Base-by-base conservation (phyloP, 2,888 invertebrate genomes). In the Himalopsyche anomala region DNA sequence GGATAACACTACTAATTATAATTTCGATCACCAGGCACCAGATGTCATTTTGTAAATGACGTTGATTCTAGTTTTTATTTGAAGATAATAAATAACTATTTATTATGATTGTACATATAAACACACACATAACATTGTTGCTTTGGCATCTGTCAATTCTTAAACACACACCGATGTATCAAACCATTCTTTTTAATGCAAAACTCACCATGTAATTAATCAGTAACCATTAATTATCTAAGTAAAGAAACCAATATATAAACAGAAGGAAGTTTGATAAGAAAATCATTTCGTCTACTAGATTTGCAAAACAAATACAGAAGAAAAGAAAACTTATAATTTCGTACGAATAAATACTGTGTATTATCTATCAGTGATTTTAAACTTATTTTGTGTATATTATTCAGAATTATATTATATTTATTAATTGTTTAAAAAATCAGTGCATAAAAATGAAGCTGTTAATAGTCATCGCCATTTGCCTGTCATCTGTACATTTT, bases 391-490 rank as follows among this genome's bases (percentile, higher is more conserved):
- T 56, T 56, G n/a, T 17, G 15, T 55, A 17, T 55, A 3, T 17
- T 55, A 5, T n/a, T 56, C n/a, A 56, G 56, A 56, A n/a, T n/a
- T 56, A 56, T n/a, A 56, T 56, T 28, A 56, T 56, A 4, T 56
- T 4, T 3, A 62, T 19, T 62, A 2, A 19, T 62, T 19, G 9
- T 62, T 19, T 19, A 5, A 19, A n/a, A 62, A 62, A 62, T 28
- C 62, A 62, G 62, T 42, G 36, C 42, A 36, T 28, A 36, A 81
- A 81, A 56, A 83, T 83, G 83, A 83, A 56, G 17, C 28, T 54
- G 19, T 80, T 84, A 11, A 51, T 80, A 4, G 84, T 54, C 54
- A 40, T 55, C n/a, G 51, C 82, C 28, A 19, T 85, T 19, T 85
- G 36, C 62, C 9, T 81, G 69, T 28, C 62, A 12, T 81, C 28